phyloP scores from a whole-genome alignment of 2,888 invertebrate species.

The Amorpha juglandis region DNA sequence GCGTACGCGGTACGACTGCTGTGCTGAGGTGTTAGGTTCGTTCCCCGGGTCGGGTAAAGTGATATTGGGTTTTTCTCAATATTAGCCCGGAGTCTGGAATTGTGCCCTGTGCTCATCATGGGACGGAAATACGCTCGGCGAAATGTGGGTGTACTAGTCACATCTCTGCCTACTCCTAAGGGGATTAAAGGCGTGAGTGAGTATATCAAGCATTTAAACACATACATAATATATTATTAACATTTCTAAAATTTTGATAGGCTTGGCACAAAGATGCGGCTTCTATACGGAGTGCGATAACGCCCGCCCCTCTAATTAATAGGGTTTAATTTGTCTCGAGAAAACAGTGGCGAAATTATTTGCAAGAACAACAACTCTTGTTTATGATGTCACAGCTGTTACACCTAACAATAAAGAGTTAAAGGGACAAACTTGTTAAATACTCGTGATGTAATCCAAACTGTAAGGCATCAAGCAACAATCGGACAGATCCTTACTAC shows the following conservation, averaged over 20 bases:
- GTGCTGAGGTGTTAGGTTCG: too few relatives aligned
- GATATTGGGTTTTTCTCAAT: too few relatives aligned
- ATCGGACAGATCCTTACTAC: too few relatives aligned
- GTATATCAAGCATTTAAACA: not conserved
- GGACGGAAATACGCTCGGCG: too few relatives aligned
- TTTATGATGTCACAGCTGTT: constrained; percentile 31
- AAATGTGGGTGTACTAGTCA: too few relatives aligned
- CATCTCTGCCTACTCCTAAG: too few relatives aligned
- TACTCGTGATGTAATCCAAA: not conserved
- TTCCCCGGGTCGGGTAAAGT: too few relatives aligned
- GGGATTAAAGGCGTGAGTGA: too few relatives aligned
- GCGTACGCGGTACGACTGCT: too few relatives aligned
- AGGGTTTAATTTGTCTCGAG: constrained; percentile 42
- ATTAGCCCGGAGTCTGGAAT: too few relatives aligned
- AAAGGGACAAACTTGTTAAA: not conserved
- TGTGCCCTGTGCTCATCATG: too few relatives aligned
- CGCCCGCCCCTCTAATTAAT: constrained; percentile 46
- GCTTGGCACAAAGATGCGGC: not conserved
- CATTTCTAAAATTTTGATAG: constrained; percentile 9
- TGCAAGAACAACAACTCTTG: constrained; percentile 38
- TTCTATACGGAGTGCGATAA: constrained; percentile 25
- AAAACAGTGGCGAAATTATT: constrained; percentile 44
- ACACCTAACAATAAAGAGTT: not conserved
- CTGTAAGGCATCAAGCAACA: too few relatives aligned
- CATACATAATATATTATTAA: not conserved